A percentile compares a stretch with the other conserved stretches of the same genome.
phyloP scores from a whole-genome alignment of 1,140 invertebrate genomes.

The Bradysia coprophila region DNA sequence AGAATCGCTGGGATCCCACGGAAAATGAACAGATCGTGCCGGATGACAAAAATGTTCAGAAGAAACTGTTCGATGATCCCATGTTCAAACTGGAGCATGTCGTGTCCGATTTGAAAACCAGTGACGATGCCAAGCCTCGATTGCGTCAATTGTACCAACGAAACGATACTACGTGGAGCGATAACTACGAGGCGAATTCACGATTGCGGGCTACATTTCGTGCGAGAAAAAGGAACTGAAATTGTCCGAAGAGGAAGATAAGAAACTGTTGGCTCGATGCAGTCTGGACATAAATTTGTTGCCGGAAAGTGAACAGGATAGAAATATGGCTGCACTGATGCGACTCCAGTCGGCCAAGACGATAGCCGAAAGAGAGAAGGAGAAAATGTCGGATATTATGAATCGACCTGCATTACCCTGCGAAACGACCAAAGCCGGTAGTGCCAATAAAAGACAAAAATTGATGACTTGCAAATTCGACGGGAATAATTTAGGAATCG shows the following conservation, averaged over 20 bases:
- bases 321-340: slow-evolving; percentile 55
- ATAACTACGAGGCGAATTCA: slow-evolving; percentile 81
- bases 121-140: slow-evolving; percentile 46
- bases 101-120: slow-evolving; percentile 54
- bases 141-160: slow-evolving; percentile 55
- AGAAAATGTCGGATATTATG: slow-evolving; percentile 29
- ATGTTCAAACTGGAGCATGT: slow-evolving; percentile 95
- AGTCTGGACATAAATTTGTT: slow-evolving; percentile 61
- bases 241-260: slow-evolving; percentile 42
- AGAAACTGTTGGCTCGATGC: slow-evolving; percentile 51
- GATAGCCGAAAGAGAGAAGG: slow-evolving; percentile 27
- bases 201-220: slow-evolving; percentile 64
- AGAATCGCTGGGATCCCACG: slow-evolving; percentile 93
- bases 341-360: slow-evolving; percentile 35
- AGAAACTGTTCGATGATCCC: slow-evolving; percentile 77
- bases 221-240: slow-evolving; percentile 62
- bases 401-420: slow-evolving; percentile 33
- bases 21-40: slow-evolving; percentile 90
- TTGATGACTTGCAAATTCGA: slow-evolving; percentile 19
- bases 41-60: slow-evolving; percentile 74
- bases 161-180: slow-evolving; percentile 65
- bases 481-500: slow-evolving; percentile 17
- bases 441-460: slow-evolving; percentile 31
- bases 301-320: slow-evolving; percentile 61
- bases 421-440: slow-evolving; percentile 31